Conservation (phyloP, 2,888 invertebrate species). For the Cataglyphis albicans region DNA sequence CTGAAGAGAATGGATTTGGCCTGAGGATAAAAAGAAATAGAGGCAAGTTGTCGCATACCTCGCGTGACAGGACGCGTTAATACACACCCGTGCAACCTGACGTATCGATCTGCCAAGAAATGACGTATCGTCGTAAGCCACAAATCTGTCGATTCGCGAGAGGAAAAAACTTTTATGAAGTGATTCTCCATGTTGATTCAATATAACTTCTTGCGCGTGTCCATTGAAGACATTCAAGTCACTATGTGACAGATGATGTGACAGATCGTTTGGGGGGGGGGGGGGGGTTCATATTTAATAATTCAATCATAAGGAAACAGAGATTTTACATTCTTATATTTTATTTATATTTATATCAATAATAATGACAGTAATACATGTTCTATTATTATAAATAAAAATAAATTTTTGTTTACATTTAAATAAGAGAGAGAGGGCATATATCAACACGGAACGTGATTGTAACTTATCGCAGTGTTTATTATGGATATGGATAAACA, state of each 20-base stretch:
- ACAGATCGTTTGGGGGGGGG: no score
- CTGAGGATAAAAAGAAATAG: slow-evolving; percentile 64
- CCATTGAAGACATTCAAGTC: background rate
- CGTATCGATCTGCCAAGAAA: slow-evolving; percentile 73
- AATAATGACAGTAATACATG: background rate
- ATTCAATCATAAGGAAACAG: background rate
- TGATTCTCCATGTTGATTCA: slow-evolving; percentile 55
- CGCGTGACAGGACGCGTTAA: slow-evolving; percentile 75
- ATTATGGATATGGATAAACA: background rate
- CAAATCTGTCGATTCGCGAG: slow-evolving; percentile 72
- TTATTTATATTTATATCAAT: background rate
- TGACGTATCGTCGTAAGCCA: slow-evolving; percentile 75
- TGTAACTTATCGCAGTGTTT: background rate
- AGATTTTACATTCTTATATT: background rate
- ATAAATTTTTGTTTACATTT: background rate
- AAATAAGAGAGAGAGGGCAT: background rate
- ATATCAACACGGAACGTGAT: background rate
- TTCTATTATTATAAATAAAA: background rate
- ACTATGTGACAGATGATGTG: background rate
- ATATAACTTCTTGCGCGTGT: slow-evolving; percentile 61
- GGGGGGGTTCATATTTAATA: background rate
- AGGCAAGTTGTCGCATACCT: slow-evolving; percentile 72
- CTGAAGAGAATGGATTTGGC: slow-evolving; percentile 9
- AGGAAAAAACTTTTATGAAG: slow-evolving; percentile 73
- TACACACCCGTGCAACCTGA: slow-evolving; percentile 57